Conservation (phyloP, 2,888 invertebrate genomes). For the Eilema depressum region DNA sequence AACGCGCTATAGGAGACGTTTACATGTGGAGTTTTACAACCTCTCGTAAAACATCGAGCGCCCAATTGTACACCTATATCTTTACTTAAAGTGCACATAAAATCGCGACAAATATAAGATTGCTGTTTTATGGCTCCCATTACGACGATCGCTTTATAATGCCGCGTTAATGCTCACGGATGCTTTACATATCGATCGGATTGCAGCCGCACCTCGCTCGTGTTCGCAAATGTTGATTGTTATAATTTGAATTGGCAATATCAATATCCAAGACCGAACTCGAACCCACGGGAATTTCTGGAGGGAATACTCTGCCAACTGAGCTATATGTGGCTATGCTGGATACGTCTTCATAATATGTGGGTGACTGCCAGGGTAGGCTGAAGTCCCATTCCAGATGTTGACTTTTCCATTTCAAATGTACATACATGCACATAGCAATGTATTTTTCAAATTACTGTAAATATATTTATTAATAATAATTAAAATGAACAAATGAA, state of each 20-base stretch:
- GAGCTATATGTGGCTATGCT: too few relatives aligned
- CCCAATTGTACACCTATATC: slow-evolving; percentile 46
- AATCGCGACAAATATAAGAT: slow-evolving; percentile 47
- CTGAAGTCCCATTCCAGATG: too few relatives aligned
- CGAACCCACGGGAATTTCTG: too few relatives aligned
- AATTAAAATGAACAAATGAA: too few relatives aligned
- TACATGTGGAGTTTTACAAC: slow-evolving; percentile 18
- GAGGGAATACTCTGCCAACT: too few relatives aligned
- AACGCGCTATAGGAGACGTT: slow-evolving; percentile 10
- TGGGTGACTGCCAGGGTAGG: too few relatives aligned
- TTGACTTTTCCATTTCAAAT: too few relatives aligned
- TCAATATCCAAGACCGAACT: too few relatives aligned
- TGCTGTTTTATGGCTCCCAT: slow-evolving; percentile 41
- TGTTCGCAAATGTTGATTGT: neutral
- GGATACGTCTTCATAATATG: too few relatives aligned
- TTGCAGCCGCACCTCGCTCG: neutral
- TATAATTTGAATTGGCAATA: neutral
- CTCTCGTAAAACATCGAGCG: slow-evolving; percentile 43
- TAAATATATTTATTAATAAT: too few relatives aligned
- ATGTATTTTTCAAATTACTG: too few relatives aligned
- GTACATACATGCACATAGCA: too few relatives aligned
- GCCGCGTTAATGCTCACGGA: slow-evolving; percentile 12
- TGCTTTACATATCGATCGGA: neutral
- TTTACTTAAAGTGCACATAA: slow-evolving; percentile 54
- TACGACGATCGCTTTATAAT: slow-evolving; percentile 37